These are phyloP conservation scores for Acleris cristana DNA, from an alignment of 2,888 invertebrate genomes.

Conservation along the genomic window DNA sequence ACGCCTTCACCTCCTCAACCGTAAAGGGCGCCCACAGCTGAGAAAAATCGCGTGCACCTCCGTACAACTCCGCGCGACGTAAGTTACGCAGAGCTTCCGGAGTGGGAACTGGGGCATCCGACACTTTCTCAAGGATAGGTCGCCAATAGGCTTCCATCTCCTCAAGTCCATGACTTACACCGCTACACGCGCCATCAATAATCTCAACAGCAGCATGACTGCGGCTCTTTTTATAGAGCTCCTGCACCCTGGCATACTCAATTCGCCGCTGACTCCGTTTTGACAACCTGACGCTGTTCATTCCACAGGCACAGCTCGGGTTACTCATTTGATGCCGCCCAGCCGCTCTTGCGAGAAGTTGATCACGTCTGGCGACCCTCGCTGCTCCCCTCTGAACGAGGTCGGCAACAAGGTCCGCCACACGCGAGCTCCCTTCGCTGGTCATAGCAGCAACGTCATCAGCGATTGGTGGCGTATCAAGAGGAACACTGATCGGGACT, in stretches of 20 bases:
- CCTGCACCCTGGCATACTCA: constrained; percentile 2
- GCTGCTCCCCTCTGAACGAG: background rate
- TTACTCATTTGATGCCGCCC: background rate
- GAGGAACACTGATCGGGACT: background rate
- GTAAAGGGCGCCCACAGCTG: background rate
- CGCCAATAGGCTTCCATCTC: constrained; percentile 5
- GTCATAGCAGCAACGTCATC: background rate
- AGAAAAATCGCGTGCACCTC: background rate
- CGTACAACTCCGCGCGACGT: background rate
- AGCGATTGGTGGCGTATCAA: background rate
- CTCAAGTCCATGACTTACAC: background rate
- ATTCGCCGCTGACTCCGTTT: background rate
- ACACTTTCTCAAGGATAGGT: background rate
- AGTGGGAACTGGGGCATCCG: background rate
- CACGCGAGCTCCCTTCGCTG: background rate
- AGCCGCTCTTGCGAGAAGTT: background rate
- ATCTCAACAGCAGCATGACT: background rate
- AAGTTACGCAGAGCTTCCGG: background rate
- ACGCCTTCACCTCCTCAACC: background rate
- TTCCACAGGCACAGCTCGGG: background rate
- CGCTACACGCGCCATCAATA: background rate
- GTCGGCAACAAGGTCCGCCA: background rate
- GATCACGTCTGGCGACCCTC: background rate
- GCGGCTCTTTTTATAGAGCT: background rate
- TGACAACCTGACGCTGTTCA: background rate